These are phyloP conservation scores for Heteromyza rotundicornis DNA, from an alignment of 2,888 invertebrate species.

Conservation along the genomic window DNA sequence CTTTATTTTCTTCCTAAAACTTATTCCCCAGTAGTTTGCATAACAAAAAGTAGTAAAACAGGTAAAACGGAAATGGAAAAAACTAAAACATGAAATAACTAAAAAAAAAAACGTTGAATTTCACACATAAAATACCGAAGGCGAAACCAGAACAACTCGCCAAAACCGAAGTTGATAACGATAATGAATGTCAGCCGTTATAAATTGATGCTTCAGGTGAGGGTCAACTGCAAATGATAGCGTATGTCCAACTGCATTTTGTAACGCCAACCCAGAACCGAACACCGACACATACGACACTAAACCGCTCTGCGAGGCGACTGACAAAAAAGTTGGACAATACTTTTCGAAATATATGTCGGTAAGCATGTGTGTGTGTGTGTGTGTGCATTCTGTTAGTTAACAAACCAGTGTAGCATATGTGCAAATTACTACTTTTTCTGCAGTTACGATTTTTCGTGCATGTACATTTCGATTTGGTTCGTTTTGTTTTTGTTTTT, in stretches of 20 bases:
- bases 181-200: slow-evolving; percentile 28
- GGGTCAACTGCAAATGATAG: slow-evolving; percentile 35
- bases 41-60: no score
- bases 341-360: neutral
- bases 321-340: no score
- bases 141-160: neutral
- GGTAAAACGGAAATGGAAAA: no score
- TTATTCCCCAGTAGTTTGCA: no score
- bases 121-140: no score
- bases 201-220: slow-evolving; percentile 41
- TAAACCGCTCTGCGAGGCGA: no score
- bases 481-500: neutral
- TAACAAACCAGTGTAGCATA: slow-evolving; percentile 18
- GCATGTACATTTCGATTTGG: neutral
- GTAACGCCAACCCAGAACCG: no score
- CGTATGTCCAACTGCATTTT: neutral
- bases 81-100: no score
- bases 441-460: neutral
- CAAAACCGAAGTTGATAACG: neutral
- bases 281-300: no score
- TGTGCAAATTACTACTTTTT: slow-evolving; percentile 16
- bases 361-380: neutral
- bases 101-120: no score
- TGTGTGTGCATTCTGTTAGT: neutral
- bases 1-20: no score